Evolutionary conservation across 2,797 vertebrate genomes (phyloP), one percentile per base, ranked within the genome.

Genomic region (Anguilla megastoma): DNA sequence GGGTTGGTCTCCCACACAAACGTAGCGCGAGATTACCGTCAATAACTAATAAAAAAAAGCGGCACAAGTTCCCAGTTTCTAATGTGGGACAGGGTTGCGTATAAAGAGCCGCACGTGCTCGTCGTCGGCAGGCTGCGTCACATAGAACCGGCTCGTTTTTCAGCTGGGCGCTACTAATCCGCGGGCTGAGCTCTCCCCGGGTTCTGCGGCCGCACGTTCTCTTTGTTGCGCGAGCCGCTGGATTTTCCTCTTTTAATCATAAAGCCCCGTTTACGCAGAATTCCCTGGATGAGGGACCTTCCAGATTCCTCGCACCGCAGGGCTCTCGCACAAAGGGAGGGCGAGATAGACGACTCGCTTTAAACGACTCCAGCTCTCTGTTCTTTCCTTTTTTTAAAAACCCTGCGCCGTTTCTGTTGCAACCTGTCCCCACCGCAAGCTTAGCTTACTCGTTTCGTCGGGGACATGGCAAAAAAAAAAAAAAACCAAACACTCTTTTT

Each of bases 221-320:
- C 87, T 87, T 84, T 84, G 80, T 87, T 21, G 85, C 45, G 50
- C 54, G 36, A 54, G 66, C 36, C 74, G 63, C 76, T 83, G 88
- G 88, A 86, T 86, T 88, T 86, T 52, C 3, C 79, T 88, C 76
- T 69, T 85, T 56, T 86, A 66, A 86, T 89, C 71, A 86, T 54
- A 89, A 87, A 89, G 63, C 18, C 63, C 60, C 48, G 71, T 66
- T 88, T 86, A 63, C 71, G 63, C 87, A 33, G 18, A 66, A 56
- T 76, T 50, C 84, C 71, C 86, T 85, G 84, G 58, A 84, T 63
- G 36, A 83, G 84, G 86, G 66, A 85, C 79, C 52, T 87, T 87
- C 88, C 86, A 87, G 54, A 85, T 83, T 80, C 86, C 69, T 48
- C 12, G 24, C 71, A 63, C 52, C 45, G 16, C 56, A 50, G 82